A percentile compares a stretch with the other conserved stretches of the same genome.
Conservation (phyloP, 2,797 vertebrate species). For the Chelidonichthys spinosus region DNA sequence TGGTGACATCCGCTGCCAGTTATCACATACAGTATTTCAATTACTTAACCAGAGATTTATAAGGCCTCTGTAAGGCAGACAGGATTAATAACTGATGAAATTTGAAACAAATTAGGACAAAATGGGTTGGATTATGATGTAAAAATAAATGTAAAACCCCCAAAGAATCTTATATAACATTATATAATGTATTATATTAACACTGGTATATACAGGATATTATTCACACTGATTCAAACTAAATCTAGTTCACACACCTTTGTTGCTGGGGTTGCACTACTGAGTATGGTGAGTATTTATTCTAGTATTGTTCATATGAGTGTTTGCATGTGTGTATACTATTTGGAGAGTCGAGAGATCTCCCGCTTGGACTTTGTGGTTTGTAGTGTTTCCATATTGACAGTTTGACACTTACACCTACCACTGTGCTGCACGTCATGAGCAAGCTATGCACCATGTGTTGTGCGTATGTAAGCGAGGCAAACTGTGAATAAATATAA, state of each 20-base stretch:
- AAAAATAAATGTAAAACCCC: not conserved
- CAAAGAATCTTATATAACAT: not conserved
- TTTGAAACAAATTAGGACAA: not conserved
- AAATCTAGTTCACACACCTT: not conserved
- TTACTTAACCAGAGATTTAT: conserved; percentile 40
- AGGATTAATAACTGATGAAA: conserved; percentile 19
- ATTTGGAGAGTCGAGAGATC: conserved; percentile 2
- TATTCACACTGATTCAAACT: not conserved
- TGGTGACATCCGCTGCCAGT: conserved; percentile 20
- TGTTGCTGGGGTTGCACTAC: not conserved
- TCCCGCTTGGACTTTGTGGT: conserved; percentile 49
- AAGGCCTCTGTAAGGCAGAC: conserved; percentile 13
- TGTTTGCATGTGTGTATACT: not conserved
- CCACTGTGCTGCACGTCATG: conserved; percentile 17
- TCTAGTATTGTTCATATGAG: not conserved
- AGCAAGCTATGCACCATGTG: conserved; percentile 17
- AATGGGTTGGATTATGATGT: not conserved
- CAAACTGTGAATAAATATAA: not conserved
- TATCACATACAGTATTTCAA: conserved; percentile 8
- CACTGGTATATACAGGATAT: not conserved
- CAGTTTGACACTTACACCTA: conserved; percentile 50
- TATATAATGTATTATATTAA: not conserved
- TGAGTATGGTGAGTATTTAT: not conserved
- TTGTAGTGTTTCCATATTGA: conserved; percentile 53
- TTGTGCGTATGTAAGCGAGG: conserved; percentile 10